Evolutionary conservation across 2,113 vertebrate genomes (phyloP).

Genomic region (Mormyrus lacerda): DNA sequence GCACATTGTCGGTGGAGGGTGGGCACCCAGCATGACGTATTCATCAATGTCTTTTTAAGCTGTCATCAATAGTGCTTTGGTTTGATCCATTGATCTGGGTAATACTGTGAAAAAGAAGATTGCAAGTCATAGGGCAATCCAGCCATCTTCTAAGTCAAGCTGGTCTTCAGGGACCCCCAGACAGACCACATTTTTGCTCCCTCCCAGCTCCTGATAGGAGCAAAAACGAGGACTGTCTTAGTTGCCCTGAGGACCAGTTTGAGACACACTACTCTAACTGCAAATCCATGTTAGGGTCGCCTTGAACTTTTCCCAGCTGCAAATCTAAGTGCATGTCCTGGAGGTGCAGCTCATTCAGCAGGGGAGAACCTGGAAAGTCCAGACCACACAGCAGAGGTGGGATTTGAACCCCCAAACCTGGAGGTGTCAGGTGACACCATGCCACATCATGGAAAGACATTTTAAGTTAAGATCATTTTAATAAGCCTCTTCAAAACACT

Average conservation of each 20-base stretch:
- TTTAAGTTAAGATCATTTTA: neutral
- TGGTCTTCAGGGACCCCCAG: neutral
- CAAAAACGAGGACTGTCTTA: neutral
- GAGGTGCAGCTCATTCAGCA: neutral
- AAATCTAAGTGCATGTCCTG: neutral
- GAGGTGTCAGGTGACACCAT: neutral
- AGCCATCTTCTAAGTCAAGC: neutral
- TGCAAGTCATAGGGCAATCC: neutral
- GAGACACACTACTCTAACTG: neutral
- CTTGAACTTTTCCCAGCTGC: neutral
- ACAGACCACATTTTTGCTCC: neutral
- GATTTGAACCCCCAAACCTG: neutral
- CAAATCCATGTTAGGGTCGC: neutral
- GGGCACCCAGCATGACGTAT: neutral
- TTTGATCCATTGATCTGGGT: neutral
- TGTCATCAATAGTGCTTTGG: neutral
- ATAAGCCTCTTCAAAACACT: neutral
- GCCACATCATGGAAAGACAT: neutral
- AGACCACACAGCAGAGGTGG: neutral
- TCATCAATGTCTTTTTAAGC: neutral
- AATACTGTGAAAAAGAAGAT: neutral
- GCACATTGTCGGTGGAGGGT: neutral
- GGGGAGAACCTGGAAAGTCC: neutral
- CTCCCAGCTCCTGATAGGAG: neutral
- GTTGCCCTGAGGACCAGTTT: neutral